phyloP scores from a whole-genome alignment of 2,888 invertebrate species.

The Aplocera efformata region DNA sequence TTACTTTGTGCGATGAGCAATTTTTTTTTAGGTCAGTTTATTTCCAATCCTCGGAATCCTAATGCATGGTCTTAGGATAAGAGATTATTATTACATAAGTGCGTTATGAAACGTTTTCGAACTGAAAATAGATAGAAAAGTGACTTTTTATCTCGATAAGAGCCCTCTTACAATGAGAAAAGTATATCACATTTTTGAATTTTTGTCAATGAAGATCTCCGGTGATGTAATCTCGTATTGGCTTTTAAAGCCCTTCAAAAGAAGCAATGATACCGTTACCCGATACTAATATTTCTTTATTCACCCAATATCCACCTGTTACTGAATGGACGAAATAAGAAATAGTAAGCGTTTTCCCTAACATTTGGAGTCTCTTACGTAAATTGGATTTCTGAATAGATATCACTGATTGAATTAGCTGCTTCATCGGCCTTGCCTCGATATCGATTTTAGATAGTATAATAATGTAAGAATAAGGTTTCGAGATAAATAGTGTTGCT shows the following conservation, averaged over 20 bases:
- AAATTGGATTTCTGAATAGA: constrained; percentile 70
- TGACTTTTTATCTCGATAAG: too few species aligned
- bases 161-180: too few species aligned
- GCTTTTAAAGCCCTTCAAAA: neutral
- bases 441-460: constrained; percentile 8
- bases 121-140: too few species aligned
- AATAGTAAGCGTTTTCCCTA: constrained; percentile 25
- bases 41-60: too few species aligned
- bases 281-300: constrained; percentile 23
- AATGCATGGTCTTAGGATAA: too few species aligned
- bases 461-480: constrained; percentile 11
- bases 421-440: constrained; percentile 52
- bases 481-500: neutral
- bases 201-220: too few species aligned
- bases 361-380: constrained; percentile 57
- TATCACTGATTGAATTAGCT: constrained; percentile 71
- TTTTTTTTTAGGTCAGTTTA: too few species aligned
- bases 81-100: too few species aligned
- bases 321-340: constrained; percentile 23
- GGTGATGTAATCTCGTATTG: too few species aligned
- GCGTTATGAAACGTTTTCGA: too few species aligned
- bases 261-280: constrained; percentile 16
- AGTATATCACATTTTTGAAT: too few species aligned
- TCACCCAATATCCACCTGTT: constrained; percentile 27
- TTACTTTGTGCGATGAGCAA: too few species aligned